Evolutionary conservation across 2,888 invertebrate species (phyloP), one percentile per base, ranked within the genome.

Genomic region (Trimorus sp.): DNA sequence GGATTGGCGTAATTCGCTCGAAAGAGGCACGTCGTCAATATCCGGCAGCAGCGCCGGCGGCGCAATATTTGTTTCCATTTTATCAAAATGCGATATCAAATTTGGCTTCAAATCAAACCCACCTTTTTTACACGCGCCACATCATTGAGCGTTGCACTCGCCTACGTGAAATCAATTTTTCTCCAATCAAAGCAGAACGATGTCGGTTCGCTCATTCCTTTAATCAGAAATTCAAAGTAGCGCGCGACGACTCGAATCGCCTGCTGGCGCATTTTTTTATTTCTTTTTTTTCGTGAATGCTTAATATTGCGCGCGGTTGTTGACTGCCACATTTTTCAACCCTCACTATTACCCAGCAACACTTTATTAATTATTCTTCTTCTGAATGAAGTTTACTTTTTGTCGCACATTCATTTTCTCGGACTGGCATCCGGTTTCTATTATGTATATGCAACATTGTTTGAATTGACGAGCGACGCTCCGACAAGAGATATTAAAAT

Each of bases 341-440:
- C 37, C 38, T 7, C 12, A 16, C 26, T 4, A 1, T 26, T 26
- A 26, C 26, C 26, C 26, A 26, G 26, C 38, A 15, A 53, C 49
- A 15, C 56, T 49, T 74, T 74, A 65, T 74, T 74, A 65, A 65
- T 74, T 56, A 74, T 74, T 74, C 58, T 65, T 74, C 36, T 56
- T 1, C 16, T 38, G 38, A 74, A 36, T 15, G 37, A 63, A 74
- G 58, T 58, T 65, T 70, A n/a, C n/a, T 70, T 65, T 74, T 74
- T 56, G 56, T 73, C 48, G 48, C 73, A 54, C 26, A 15, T 65
- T 49, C 40, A 58, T 74, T 65, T 74, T 58, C 74, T 38, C 38
- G 40, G 58, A 49, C 74, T 65, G 58, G 58, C 40, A 65, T 65
- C 65, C 9, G 26, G 65, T 49, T 73, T 73, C 16, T 45, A 73